These are phyloP conservation scores for Seriola aureovittata DNA, from an alignment of 2,113 vertebrate genomes.

Conservation along the genomic window DNA sequence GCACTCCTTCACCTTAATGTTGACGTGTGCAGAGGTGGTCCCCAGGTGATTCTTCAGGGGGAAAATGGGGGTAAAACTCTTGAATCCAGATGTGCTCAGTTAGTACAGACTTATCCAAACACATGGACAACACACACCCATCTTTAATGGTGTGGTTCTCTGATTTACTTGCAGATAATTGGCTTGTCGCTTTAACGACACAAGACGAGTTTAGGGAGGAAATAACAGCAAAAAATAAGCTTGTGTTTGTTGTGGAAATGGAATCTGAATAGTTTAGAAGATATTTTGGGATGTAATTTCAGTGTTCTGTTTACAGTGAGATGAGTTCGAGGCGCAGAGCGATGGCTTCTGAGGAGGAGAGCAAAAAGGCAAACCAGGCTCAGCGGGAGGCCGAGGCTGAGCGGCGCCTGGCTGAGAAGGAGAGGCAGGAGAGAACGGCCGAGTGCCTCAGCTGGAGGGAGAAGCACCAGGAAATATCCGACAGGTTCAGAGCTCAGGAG, in stretches of 20 bases:
- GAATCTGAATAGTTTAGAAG: background rate
- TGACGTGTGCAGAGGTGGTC: background rate
- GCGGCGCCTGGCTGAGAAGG: constrained; percentile 65
- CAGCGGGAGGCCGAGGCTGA: constrained; percentile 76
- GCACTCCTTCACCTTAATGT: background rate
- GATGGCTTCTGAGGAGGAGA: constrained; percentile 71
- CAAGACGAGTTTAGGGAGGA: background rate
- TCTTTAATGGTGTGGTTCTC: too few species aligned
- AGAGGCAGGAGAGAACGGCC: constrained; percentile 71
- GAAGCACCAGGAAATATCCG: constrained; percentile 73
- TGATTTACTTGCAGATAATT: background rate
- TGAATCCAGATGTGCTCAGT: constrained; percentile 19
- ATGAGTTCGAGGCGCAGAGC: constrained; percentile 64
- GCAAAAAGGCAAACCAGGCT: constrained; percentile 60
- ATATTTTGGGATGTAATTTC: background rate
- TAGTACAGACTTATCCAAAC: constrained; percentile 1
- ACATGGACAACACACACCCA: background rate
- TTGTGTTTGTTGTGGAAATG: too few species aligned
- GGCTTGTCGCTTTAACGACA: background rate
- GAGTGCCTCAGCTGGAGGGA: constrained; percentile 81
- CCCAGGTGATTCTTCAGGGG: constrained; percentile 1
- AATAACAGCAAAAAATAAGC: too few species aligned
- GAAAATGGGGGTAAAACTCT: background rate
- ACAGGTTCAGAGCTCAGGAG: constrained; percentile 72
- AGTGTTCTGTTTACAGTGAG: constrained; percentile 67